Evolutionary conservation across 2,113 vertebrate species (phyloP), one percentile per base, ranked within the genome.

Genomic region (Hippocampus guttulatus): DNA sequence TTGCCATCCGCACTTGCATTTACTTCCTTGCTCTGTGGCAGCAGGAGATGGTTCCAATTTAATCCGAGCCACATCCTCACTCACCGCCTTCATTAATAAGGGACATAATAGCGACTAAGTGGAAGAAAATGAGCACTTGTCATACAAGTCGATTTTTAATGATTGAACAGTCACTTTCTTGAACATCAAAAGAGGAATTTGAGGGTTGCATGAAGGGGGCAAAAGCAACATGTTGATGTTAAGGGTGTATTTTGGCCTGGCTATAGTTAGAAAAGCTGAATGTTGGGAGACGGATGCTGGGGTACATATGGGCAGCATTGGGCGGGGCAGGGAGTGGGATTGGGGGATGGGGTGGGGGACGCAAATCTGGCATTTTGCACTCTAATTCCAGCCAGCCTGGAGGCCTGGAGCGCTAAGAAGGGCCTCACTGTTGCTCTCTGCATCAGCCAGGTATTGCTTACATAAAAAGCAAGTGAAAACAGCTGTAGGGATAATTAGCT

Each of bases 381-480:
- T 93, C 93, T 93, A 94, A 94, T 91, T 91, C 92, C 91, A 93
- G 92, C 87, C 92, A 90, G 90, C 92, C 92, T 94, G 93, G 88
- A 93, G 93, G 93, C 92, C 80, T 91, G 83, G 88, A 88, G 89
- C 89, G 91, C 92, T 92, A 94, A 91, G 93, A 94, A 93, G 92
- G 92, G 91, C 91, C 94, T 89, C 86, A 92, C 93, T 94, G 92
- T 95, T 94, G 88, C 91, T 95, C 94, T 93, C 88, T 91, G 92
- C 93, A 95, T 95, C 94, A 95, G 92, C 89, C 92, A 94, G 93
- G 92, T 96, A 95, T 96, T 95, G 92, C 92, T 95, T 94, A 95
- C 93, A 92, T 96, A 94, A 95, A 94, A 95, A 92, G 92, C 93
- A 95, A 95, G 94, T 94, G 92, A 93, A 94, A 94, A 93, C 94